Percentiles rank a stretch among this genome's conserved stretches.
These are phyloP conservation scores for Vulpes ferrilata DNA, from an alignment of 2,113 vertebrate species.

Conservation along the genomic window DNA sequence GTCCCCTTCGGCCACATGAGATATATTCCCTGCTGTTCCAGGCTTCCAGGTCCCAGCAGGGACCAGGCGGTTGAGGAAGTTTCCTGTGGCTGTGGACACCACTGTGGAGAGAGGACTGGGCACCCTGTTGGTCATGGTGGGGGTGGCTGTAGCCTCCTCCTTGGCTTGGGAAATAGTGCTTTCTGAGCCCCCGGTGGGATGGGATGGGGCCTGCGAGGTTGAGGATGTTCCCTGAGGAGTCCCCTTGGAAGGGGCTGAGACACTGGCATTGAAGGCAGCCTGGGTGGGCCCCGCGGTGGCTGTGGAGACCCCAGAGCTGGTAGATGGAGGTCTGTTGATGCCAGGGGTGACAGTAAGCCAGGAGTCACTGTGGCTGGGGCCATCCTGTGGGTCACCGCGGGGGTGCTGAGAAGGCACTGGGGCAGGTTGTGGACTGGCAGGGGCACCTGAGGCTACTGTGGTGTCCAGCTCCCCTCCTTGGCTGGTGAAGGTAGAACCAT, in stretches of 20 bases:
- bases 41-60: conserved; percentile 92
- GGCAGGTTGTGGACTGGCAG: conserved; percentile 80
- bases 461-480: conserved; percentile 74
- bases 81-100: conserved; percentile 90
- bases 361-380: conserved; percentile 85
- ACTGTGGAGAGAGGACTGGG: conserved; percentile 88
- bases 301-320: conserved; percentile 80
- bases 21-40: conserved; percentile 90
- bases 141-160: conserved; percentile 65
- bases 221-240: conserved; percentile 75
- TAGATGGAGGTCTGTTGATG: conserved; percentile 83
- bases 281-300: conserved; percentile 76
- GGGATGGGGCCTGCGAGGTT: conserved; percentile 50
- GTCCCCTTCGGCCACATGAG: conserved; percentile 91
- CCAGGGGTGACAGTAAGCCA: conserved; percentile 79
- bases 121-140: conserved; percentile 72
- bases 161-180: conserved; percentile 57
- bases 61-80: conserved; percentile 95
- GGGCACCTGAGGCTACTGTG: conserved; percentile 76
- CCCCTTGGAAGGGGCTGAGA: conserved; percentile 79
- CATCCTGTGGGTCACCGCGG: conserved; percentile 77
- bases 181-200: conserved; percentile 52
- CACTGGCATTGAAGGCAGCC: conserved; percentile 79
- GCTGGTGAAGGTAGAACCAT: background rate
- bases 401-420: conserved; percentile 87